Conservation (phyloP, 2,797 vertebrate genomes). For the Thripadectes ignobilis region DNA sequence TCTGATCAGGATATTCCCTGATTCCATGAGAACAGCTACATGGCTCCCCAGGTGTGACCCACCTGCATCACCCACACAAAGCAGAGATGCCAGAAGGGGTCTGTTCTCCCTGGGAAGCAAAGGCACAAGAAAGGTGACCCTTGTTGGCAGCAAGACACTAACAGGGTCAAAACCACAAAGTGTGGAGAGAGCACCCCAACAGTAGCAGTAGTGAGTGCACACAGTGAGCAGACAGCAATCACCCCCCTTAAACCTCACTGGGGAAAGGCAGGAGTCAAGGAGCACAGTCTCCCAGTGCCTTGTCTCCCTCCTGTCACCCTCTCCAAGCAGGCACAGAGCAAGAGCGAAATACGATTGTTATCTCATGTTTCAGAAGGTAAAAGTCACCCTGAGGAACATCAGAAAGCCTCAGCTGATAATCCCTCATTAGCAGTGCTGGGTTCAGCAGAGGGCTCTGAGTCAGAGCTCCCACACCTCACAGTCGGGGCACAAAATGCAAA, state of each 20-base stretch:
- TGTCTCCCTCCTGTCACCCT: neutral
- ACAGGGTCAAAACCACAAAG: neutral
- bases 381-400: neutral
- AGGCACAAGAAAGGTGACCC: neutral
- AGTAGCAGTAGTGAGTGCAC: rapidly evolving
- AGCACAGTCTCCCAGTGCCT: neutral
- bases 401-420: neutral
- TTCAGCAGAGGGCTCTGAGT: neutral
- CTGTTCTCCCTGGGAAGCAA: neutral
- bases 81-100: neutral
- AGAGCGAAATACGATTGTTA: rapidly evolving
- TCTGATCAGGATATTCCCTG: neutral
- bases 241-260: neutral
- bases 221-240: neutral
- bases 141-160: neutral
- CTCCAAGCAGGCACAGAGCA: neutral
- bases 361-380: neutral
- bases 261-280: neutral
- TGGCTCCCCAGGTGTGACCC: neutral
- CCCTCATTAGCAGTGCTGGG: neutral
- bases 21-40: neutral
- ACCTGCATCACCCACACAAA: neutral
- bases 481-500: neutral
- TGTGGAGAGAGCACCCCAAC: neutral
- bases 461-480: neutral